Percentiles rank a stretch among this genome's conserved stretches.
These are phyloP conservation scores for Platichthys stellatus DNA, from an alignment of 2,113 vertebrate species.

Conservation along the genomic window DNA sequence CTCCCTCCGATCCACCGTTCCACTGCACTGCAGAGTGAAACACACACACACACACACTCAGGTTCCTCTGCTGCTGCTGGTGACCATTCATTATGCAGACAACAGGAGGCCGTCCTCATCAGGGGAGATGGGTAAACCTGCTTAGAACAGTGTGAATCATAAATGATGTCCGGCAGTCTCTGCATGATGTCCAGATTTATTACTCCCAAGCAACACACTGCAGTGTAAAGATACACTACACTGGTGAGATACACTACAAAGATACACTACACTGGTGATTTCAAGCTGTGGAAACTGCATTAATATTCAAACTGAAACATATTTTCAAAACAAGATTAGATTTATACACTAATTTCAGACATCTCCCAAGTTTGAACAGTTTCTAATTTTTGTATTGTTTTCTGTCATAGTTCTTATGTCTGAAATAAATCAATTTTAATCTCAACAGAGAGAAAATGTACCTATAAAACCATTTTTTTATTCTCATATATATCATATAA, in stretches of 20 bases:
- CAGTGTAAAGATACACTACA: not conserved
- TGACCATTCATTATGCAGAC: conserved; percentile 44
- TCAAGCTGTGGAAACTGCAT: not conserved
- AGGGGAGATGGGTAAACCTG: not conserved
- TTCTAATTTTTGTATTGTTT: no score
- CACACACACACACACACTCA: not conserved
- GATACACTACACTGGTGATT: not conserved
- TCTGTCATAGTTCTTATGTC: not conserved
- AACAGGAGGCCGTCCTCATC: conserved; percentile 7
- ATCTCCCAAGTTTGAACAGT: no score
- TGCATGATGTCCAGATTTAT: conserved; percentile 2
- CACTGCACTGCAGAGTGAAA: conserved; percentile 60
- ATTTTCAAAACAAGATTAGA: not conserved
- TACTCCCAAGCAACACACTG: not conserved
- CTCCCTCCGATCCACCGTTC: conserved; percentile 47
- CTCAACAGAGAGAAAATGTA: no score
- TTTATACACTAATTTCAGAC: no score
- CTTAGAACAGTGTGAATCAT: not conserved
- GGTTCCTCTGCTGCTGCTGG: conserved; percentile 42
- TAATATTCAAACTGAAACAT: not conserved
- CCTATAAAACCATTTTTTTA: no score
- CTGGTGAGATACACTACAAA: not conserved
- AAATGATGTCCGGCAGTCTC: conserved; percentile 18
- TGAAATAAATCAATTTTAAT: no score
- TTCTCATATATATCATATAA: no score